Conservation (phyloP, 2,888 invertebrate species). For the Plagodis dolabraria region DNA sequence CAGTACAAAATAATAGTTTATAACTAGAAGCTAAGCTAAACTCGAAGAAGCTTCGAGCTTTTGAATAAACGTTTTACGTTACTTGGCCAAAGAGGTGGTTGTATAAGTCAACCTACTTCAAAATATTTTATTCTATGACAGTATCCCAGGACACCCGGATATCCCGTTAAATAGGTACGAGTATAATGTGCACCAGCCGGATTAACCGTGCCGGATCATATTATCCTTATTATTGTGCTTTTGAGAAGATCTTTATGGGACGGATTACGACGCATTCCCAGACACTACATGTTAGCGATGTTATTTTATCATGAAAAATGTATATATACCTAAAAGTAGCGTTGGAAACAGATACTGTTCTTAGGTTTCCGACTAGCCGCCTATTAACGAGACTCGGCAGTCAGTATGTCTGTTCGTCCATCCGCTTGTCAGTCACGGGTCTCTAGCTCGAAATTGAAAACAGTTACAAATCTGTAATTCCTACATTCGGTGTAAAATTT, state of each 20-base stretch:
- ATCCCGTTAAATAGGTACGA: conserved; percentile 80
- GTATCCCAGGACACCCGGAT: conserved; percentile 57
- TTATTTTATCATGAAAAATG: not conserved
- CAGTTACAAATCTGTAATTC: no score
- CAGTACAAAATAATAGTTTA: no score
- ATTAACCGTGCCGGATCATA: conserved; percentile 74
- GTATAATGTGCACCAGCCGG: conserved; percentile 71
- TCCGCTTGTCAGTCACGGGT: no score
- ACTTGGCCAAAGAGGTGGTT: no score
- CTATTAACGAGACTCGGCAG: no score
- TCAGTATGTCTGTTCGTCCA: no score
- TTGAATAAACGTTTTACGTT: no score
- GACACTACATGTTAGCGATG: not conserved
- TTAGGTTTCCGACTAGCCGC: no score
- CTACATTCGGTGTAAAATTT: no score
- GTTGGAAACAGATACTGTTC: not conserved
- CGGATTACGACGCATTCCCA: conserved; percentile 43
- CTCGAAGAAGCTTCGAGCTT: no score
- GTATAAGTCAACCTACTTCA: not conserved
- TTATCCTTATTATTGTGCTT: conserved; percentile 71
- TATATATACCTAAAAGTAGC: not conserved
- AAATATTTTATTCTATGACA: not conserved
- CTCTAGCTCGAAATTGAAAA: no score
- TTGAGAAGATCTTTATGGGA: conserved; percentile 72
- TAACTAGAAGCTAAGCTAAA: no score